Evolutionary conservation across 1,140 invertebrate species (phyloP).

Genomic region (Papilio aristodemus): DNA sequence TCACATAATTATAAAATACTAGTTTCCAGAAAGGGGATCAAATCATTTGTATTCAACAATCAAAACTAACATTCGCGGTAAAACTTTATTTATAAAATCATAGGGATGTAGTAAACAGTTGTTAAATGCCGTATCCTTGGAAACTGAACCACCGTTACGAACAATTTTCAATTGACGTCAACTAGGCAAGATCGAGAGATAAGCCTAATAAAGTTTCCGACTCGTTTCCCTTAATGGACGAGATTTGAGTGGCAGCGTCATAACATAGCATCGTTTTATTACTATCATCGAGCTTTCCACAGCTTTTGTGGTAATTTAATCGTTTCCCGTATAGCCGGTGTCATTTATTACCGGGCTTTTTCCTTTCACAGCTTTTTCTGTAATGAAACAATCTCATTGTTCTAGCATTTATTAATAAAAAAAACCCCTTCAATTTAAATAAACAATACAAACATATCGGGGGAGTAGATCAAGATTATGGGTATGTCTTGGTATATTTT

Average conservation of each 20-base stretch:
- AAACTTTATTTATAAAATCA: not conserved
- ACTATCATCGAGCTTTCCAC: conserved; percentile 52
- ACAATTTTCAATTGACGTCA: conserved; percentile 35
- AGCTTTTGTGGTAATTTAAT: conserved; percentile 67
- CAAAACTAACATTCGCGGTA: not conserved
- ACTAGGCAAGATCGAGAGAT: conserved; percentile 42
- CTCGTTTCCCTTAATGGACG: conserved; percentile 48
- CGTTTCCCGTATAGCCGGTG: conserved; percentile 44
- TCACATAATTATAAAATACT: too few relatives aligned
- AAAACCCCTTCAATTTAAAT: too few relatives aligned
- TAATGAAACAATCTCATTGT: conserved; percentile 34
- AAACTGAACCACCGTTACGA: conserved; percentile 31
- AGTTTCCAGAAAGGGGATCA: too few relatives aligned
- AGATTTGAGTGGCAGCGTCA: conserved; percentile 50
- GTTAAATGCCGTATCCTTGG: conserved; percentile 20
- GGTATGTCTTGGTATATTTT: not conserved
- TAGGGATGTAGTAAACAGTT: not conserved
- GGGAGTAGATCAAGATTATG: not conserved
- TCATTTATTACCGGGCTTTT: conserved; percentile 34
- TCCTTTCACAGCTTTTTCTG: conserved; percentile 27
- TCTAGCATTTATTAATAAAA: too few relatives aligned
- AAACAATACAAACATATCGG: too few relatives aligned
- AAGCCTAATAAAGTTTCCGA: conserved; percentile 50
- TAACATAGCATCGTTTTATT: conserved; percentile 56
- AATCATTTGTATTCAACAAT: not conserved